These are phyloP conservation scores for Diplodus puntazzo DNA, from an alignment of 2,797 vertebrate genomes.

Conservation along the genomic window DNA sequence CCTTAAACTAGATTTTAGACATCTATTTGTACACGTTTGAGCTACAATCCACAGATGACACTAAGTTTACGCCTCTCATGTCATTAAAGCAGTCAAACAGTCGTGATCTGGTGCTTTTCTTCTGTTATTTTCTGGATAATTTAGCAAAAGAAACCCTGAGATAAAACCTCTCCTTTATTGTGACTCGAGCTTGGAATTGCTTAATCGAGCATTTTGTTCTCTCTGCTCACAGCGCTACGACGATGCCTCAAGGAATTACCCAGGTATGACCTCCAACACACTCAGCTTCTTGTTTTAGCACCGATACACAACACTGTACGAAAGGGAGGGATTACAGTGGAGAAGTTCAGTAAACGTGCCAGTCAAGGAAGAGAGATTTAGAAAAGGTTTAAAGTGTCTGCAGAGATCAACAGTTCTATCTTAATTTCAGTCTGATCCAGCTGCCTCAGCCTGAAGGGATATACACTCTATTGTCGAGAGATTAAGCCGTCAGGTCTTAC, in stretches of 20 bases:
- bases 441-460: slow-evolving; percentile 55
- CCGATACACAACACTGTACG: slow-evolving; percentile 4
- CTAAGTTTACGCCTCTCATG: not conserved
- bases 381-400: slow-evolving; percentile 50
- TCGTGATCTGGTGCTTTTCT: slow-evolving; percentile 7
- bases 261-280: slow-evolving; percentile 72
- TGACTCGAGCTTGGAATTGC: not conserved
- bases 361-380: slow-evolving; percentile 50
- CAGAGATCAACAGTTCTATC: slow-evolving; percentile 57
- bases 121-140: slow-evolving; percentile 10
- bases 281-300: slow-evolving; percentile 28
- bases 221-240: slow-evolving; percentile 79
- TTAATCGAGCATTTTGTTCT: not conserved
- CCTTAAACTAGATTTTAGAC: not conserved
- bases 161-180: not conserved
- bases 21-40: not conserved
- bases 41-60: not conserved
- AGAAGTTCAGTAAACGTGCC: slow-evolving; percentile 33
- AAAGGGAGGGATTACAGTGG: slow-evolving; percentile 28
- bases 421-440: slow-evolving; percentile 56
- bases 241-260: slow-evolving; percentile 75
- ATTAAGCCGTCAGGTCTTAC: slow-evolving; percentile 52
- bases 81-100: not conserved
- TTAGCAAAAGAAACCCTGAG: not conserved
- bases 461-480: slow-evolving; percentile 58